phyloP scores from a whole-genome alignment of 2,888 invertebrate species.

The Drosophila niveifrons region DNA sequence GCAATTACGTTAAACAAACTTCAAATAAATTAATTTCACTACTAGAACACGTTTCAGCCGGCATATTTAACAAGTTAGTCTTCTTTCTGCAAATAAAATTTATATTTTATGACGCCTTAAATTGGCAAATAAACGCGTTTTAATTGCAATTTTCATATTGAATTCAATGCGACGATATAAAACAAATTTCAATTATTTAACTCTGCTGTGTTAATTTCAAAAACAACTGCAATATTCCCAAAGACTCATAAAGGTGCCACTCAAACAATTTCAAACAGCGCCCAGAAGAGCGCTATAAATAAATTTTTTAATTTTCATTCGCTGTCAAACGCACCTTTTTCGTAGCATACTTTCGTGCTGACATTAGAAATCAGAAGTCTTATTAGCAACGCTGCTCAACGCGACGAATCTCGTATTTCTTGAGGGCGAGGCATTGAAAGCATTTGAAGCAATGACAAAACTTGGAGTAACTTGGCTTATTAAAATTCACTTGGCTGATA shows the following conservation, averaged over 20 bases:
- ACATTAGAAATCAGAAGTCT: conserved; percentile 15
- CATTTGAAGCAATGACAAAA: conserved; percentile 46
- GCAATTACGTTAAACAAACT: neutral
- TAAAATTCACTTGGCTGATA: conserved; percentile 73
- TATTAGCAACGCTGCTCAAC: conserved; percentile 24
- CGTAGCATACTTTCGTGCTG: conserved; percentile 60
- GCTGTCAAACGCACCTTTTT: conserved; percentile 48
- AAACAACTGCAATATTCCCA: neutral
- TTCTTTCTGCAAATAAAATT: neutral
- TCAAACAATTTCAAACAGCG: conserved; percentile 3
- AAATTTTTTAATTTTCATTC: conserved; percentile 45
- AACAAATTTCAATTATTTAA: neutral
- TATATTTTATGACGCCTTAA: neutral
- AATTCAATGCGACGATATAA: neutral
- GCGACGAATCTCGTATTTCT: conserved; percentile 19
- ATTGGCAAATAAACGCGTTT: neutral
- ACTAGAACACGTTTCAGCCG: neutral
- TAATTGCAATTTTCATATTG: neutral
- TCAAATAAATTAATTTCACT: neutral
- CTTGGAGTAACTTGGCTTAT: conserved; percentile 47
- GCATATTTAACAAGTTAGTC: neutral
- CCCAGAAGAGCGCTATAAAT: conserved; percentile 48
- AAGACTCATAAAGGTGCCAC: conserved; percentile 1
- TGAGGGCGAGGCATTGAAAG: neutral
- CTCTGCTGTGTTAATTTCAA: neutral